Percentiles rank a stretch among this genome's conserved stretches.
Evolutionary conservation across 2,113 vertebrate genomes (phyloP).

Genomic region (Cisticola juncidis): DNA sequence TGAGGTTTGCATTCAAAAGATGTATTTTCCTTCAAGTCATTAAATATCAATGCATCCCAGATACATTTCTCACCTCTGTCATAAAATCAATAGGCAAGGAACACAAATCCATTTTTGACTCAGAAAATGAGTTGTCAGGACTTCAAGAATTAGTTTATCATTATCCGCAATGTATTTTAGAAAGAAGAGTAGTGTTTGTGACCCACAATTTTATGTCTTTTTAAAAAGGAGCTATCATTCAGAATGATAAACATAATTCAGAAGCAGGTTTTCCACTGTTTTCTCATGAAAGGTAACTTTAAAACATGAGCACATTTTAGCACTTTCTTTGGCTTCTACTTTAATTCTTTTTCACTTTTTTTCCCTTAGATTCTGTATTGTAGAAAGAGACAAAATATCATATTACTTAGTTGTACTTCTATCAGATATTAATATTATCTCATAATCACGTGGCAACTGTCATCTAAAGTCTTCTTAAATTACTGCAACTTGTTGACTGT

Average conservation of each 20-base stretch:
- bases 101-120: background rate
- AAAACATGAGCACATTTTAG: background rate
- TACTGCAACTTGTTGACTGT: background rate
- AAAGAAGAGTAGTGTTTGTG: background rate
- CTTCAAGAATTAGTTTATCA: constrained; percentile 14
- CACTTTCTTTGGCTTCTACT: background rate
- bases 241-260: background rate
- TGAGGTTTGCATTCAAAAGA: background rate
- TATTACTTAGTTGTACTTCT: background rate
- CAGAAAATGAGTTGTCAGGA: background rate
- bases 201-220: background rate
- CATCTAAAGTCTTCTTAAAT: background rate
- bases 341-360: background rate
- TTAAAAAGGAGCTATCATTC: background rate
- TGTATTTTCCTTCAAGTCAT: background rate
- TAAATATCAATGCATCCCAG: background rate
- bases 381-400: background rate
- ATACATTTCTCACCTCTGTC: background rate
- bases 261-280: background rate
- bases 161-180: background rate
- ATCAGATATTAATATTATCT: background rate
- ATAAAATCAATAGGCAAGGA: background rate
- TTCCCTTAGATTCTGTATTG: background rate
- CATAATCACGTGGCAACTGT: background rate
- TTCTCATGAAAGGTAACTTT: background rate